Evolutionary conservation across 2,797 vertebrate species (phyloP).

Genomic region (Setipinna tenuifilis): DNA sequence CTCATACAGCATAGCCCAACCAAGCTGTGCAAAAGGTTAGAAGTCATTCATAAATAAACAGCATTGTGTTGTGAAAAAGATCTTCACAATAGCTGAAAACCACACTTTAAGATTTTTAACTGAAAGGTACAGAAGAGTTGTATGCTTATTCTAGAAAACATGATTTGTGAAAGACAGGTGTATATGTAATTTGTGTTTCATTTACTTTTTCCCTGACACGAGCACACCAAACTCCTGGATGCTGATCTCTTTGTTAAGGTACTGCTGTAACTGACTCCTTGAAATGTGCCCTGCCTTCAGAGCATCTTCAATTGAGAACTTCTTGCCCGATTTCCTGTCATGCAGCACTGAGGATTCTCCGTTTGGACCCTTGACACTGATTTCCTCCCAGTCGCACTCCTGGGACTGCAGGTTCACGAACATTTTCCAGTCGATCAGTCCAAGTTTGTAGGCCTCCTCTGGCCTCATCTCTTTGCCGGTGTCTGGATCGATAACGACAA

Average conservation of each 20-base stretch:
- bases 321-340: conserved; percentile 92
- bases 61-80: conserved; percentile 32
- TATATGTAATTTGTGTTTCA: conserved; percentile 11
- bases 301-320: conserved; percentile 94
- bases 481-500: conserved; percentile 95
- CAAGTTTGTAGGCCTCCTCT: conserved; percentile 88
- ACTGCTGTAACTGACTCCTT: conserved; percentile 84
- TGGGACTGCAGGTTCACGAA: conserved; percentile 95
- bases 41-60: conserved; percentile 51
- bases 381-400: conserved; percentile 99
- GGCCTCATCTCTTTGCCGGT: conserved; percentile 93
- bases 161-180: neutral
- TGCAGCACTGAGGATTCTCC: conserved; percentile 93
- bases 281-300: conserved; percentile 84
- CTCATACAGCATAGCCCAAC: neutral
- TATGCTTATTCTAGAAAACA: conserved; percentile 36
- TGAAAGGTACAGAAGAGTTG: neutral
- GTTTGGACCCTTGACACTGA: conserved; percentile 86
- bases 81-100: conserved; percentile 23
- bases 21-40: neutral
- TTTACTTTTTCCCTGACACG: conserved; percentile 79
- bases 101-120: neutral
- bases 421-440: conserved; percentile 98
- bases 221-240: conserved; percentile 95
- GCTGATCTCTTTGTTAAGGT: conserved; percentile 91